These are phyloP conservation scores for Drepana arcuata DNA, from an alignment of 1,140 invertebrate genomes.

Conservation along the genomic window DNA sequence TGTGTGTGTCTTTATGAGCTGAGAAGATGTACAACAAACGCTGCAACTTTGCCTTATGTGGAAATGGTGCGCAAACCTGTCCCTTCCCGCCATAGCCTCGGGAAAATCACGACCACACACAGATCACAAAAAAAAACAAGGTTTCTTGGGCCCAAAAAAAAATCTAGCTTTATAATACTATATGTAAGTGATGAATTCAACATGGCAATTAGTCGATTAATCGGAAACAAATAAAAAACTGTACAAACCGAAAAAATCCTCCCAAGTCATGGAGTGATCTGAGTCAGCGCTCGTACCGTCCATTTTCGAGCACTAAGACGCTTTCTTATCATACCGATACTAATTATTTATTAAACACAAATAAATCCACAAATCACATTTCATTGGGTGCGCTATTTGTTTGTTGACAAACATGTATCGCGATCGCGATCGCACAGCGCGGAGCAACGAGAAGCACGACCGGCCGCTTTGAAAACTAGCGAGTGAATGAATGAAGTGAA, in stretches of 20 bases:
- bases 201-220: no score
- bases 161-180: no score
- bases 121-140: no score
- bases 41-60: constrained; percentile 36
- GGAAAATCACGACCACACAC: constrained; percentile 37
- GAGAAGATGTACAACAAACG: no score
- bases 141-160: no score
- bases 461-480: no score
- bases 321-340: no score
- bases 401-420: constrained; percentile 64
- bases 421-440: constrained; percentile 13
- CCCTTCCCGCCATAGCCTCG: constrained; percentile 23
- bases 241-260: constrained; percentile 70
- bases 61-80: constrained; percentile 48
- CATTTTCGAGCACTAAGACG: constrained; percentile 57
- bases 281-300: constrained; percentile 64
- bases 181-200: no score
- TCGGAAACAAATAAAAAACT: constrained; percentile 8
- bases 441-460: constrained; percentile 18
- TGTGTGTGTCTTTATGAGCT: no score
- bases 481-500: constrained; percentile 43
- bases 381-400: constrained; percentile 30
- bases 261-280: constrained; percentile 72
- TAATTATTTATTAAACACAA: no score
- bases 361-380: constrained; percentile 40